phyloP scores from a whole-genome alignment of 2,113 vertebrate species.

The Pachycephala philippinensis region DNA sequence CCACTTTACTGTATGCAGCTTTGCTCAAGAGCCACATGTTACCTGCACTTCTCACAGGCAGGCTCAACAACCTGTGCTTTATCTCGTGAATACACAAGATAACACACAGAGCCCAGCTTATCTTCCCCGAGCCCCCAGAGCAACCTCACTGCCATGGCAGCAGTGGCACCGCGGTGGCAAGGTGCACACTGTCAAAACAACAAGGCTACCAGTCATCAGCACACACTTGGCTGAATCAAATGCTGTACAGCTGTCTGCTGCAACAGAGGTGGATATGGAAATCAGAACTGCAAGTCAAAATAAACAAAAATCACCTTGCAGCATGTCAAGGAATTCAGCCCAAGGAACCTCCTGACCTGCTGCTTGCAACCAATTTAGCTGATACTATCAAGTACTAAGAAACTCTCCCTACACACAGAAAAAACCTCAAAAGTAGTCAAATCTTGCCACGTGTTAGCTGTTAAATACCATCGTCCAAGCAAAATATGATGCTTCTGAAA shows the following conservation, averaged over 20 bases:
- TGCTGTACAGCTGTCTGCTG: not conserved
- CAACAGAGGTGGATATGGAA: not conserved
- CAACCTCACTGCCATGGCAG: not conserved
- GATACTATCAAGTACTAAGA: not conserved
- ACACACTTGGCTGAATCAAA: not conserved
- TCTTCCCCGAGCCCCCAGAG: not conserved
- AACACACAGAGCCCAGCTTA: not conserved
- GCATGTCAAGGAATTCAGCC: not conserved
- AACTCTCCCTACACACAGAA: not conserved
- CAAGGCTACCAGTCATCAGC: not conserved
- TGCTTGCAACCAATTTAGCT: not conserved
- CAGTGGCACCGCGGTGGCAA: not conserved
- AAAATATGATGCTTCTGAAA: not conserved
- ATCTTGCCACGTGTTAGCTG: not conserved
- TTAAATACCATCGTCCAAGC: not conserved
- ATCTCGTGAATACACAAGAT: not conserved
- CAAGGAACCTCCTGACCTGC: not conserved
- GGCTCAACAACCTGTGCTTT: not conserved
- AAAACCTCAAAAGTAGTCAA: not conserved
- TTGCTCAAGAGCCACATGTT: not conserved
- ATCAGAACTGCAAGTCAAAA: not conserved
- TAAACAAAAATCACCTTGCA: conserved; percentile 24
- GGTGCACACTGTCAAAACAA: not conserved
- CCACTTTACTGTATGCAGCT: not conserved
- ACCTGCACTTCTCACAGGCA: not conserved